Conservation (phyloP, 2,888 invertebrate species). For the Anorthoa munda region DNA sequence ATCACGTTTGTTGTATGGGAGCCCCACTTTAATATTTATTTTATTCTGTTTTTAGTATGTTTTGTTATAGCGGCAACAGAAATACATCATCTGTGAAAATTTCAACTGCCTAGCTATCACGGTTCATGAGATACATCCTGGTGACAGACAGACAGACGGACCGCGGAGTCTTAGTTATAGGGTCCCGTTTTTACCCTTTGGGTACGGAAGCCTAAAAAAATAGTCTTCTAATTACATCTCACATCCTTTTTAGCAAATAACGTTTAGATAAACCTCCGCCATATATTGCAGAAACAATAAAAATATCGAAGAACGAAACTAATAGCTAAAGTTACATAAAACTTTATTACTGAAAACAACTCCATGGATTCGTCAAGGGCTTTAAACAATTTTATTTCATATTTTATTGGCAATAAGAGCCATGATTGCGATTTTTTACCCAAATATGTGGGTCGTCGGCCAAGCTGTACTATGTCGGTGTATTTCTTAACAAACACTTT, state of each 20-base stretch:
- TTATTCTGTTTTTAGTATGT: too few species aligned
- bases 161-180: too few species aligned
- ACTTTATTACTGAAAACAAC: constrained; percentile 50
- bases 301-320: constrained; percentile 9
- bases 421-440: constrained; percentile 26
- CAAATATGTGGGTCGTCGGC: constrained; percentile 35
- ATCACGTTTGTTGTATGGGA: too few species aligned
- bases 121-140: too few species aligned
- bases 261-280: constrained; percentile 7
- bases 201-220: too few species aligned
- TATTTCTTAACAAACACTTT: constrained; percentile 46
- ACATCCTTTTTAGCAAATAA: background rate
- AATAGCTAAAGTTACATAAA: constrained; percentile 48
- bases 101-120: too few species aligned
- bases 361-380: constrained; percentile 57
- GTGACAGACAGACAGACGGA: too few species aligned
- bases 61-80: too few species aligned
- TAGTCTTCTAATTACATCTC: too few species aligned
- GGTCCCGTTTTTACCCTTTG: too few species aligned
- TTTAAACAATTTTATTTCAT: constrained; percentile 36
- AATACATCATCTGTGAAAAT: too few species aligned
- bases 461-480: constrained; percentile 19
- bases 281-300: constrained; percentile 6
- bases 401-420: constrained; percentile 59
- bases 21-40: too few species aligned